Conservation (phyloP, 2,113 vertebrate species). For the Zosterops lateralis region DNA sequence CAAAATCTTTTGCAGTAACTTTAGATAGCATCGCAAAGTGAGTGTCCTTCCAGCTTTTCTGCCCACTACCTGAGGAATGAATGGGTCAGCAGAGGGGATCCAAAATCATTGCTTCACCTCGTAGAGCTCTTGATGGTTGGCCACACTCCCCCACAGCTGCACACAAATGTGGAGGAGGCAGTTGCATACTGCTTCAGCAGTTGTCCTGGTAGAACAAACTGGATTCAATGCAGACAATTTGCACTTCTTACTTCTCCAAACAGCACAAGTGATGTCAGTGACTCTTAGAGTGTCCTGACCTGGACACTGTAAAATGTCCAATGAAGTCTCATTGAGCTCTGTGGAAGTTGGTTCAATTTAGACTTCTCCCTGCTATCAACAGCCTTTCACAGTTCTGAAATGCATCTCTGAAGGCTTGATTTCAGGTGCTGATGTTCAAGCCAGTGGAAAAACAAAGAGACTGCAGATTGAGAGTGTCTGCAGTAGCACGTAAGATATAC, state of each 20-base stretch:
- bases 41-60: neutral
- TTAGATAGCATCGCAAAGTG: neutral
- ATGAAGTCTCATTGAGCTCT: neutral
- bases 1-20: neutral
- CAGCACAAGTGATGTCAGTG: neutral
- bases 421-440: neutral
- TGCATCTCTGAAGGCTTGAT: neutral
- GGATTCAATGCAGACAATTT: neutral
- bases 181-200: neutral
- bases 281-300: neutral
- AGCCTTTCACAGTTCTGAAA: neutral
- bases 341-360: neutral
- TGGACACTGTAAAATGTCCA: neutral
- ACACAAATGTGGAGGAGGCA: neutral
- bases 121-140: neutral
- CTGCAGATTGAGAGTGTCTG: neutral
- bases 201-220: neutral
- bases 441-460: neutral
- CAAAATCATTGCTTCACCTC: neutral
- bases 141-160: too few species aligned
- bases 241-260: neutral
- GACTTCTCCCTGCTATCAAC: neutral
- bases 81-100: neutral
- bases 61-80: neutral
- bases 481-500: neutral